Conservation (phyloP, 2,888 invertebrate genomes). For the Drosophila multiciliata region DNA sequence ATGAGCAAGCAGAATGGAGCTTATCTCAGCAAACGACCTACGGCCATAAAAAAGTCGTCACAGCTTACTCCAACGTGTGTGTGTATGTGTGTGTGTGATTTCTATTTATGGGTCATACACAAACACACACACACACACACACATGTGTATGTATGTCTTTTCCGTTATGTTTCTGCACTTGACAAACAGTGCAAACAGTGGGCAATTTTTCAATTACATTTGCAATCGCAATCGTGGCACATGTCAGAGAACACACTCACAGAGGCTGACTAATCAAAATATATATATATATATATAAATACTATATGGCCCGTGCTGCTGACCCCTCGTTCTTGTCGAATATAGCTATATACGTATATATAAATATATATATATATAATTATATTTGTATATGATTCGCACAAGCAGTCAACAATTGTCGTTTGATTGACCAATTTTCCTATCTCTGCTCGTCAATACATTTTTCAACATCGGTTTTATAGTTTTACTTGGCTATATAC, state of each 20-base stretch:
- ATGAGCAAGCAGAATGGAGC: slow-evolving; percentile 49
- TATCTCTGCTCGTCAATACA: slow-evolving; percentile 41
- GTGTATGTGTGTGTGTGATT: slow-evolving; percentile 24
- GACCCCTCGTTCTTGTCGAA: slow-evolving; percentile 58
- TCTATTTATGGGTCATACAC: slow-evolving; percentile 45
- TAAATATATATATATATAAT: slow-evolving; percentile 10
- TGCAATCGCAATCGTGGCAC: slow-evolving; percentile 41
- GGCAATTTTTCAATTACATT: slow-evolving; percentile 71
- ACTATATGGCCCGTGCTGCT: slow-evolving; percentile 24
- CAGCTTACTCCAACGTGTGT: not conserved
- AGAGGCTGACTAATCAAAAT: slow-evolving; percentile 47
- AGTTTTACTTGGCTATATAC: slow-evolving; percentile 2
- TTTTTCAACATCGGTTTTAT: slow-evolving; percentile 50
- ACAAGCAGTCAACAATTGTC: slow-evolving; percentile 71
- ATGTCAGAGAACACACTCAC: slow-evolving; percentile 56
- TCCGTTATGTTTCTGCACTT: slow-evolving; percentile 59
- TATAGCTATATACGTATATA: slow-evolving; percentile 25
- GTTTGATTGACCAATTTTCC: slow-evolving; percentile 76
- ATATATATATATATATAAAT: slow-evolving; percentile 1
- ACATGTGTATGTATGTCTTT: slow-evolving; percentile 27
- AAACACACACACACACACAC: slow-evolving; percentile 1
- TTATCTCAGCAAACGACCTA: slow-evolving; percentile 42
- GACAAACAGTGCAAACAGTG: slow-evolving; percentile 60
- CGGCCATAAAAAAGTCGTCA: slow-evolving; percentile 39
- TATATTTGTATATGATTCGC: slow-evolving; percentile 9